Conservation (phyloP, 2,888 invertebrate species). For the Plemyria rubiginata region DNA sequence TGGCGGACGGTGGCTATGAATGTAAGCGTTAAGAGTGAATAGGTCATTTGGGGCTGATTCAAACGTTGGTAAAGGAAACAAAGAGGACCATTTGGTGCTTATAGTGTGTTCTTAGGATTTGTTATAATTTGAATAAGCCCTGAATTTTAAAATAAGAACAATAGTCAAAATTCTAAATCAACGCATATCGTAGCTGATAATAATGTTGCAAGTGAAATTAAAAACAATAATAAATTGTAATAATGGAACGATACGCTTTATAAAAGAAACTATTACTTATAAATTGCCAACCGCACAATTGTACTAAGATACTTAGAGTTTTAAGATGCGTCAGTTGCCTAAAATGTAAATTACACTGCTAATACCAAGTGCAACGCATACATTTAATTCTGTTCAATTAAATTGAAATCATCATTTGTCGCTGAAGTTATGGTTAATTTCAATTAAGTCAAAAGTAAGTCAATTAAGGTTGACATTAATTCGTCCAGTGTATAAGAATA, state of each 20-base stretch:
- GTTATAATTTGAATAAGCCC: constrained; percentile 51
- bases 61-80: constrained; percentile 43
- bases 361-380: constrained; percentile 20
- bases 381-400: constrained; percentile 23
- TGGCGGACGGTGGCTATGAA: constrained; percentile 57
- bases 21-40: constrained; percentile 55
- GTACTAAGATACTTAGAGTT: constrained; percentile 45
- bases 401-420: constrained; percentile 23
- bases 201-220: constrained; percentile 54
- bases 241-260: constrained; percentile 58
- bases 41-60: constrained; percentile 51
- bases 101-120: constrained; percentile 46
- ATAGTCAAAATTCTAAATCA: constrained; percentile 56
- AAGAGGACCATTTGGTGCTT: constrained; percentile 47
- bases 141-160: constrained; percentile 38
- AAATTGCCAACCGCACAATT: constrained; percentile 73
- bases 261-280: constrained; percentile 54
- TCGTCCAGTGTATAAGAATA: constrained; percentile 28
- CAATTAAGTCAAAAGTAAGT: constrained; percentile 26
- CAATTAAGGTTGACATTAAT: constrained; percentile 33
- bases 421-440: constrained; percentile 21
- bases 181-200: constrained; percentile 69
- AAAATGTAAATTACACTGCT: constrained; percentile 31
- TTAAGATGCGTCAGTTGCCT: constrained; percentile 39
- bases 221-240: constrained; percentile 58